These are phyloP conservation scores for Metalampra italica DNA, from an alignment of 2,888 invertebrate species.

Conservation along the genomic window DNA sequence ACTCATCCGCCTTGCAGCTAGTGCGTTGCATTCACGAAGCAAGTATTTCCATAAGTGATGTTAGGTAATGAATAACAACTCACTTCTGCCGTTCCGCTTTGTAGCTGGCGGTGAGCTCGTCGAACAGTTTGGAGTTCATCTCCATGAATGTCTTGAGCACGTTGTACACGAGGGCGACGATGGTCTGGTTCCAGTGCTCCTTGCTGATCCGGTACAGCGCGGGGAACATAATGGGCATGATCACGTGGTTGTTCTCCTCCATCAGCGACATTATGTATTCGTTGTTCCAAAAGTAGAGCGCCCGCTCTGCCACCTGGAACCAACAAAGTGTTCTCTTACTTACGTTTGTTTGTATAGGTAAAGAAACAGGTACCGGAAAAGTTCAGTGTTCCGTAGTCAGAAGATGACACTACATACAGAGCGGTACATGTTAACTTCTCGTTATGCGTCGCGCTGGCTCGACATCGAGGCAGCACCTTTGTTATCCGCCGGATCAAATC, in stretches of 20 bases:
- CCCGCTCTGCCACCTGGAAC: slow-evolving; percentile 96
- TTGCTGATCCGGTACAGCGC: slow-evolving; percentile 99
- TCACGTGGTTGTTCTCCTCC: slow-evolving; percentile 98
- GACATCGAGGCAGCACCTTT: too few relatives aligned
- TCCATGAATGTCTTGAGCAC: slow-evolving; percentile 99
- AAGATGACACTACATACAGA: too few relatives aligned
- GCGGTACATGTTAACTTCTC: too few relatives aligned
- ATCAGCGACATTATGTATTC: slow-evolving; percentile 99
- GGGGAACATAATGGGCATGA: slow-evolving; percentile 99
- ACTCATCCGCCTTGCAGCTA: too few relatives aligned
- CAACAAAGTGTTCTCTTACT: not conserved
- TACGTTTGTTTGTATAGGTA: not conserved
- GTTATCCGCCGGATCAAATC: too few relatives aligned
- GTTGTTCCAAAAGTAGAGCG: slow-evolving; percentile 99
- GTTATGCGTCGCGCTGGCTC: too few relatives aligned
- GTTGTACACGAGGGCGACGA: slow-evolving; percentile 99
- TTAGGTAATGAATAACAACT: slow-evolving; percentile 52
- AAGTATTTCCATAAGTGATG: too few relatives aligned
- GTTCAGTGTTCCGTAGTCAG: too few relatives aligned
- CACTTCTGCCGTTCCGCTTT: slow-evolving; percentile 99
- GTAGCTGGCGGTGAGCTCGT: slow-evolving; percentile 98
- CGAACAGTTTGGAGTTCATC: slow-evolving; percentile 99
- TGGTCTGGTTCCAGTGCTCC: slow-evolving; percentile 99
- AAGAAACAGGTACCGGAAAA: too few relatives aligned
- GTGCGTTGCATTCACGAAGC: too few relatives aligned